phyloP scores from a whole-genome alignment of 2,113 vertebrate genomes.

The Pseudolaguvia tuberculata region DNA sequence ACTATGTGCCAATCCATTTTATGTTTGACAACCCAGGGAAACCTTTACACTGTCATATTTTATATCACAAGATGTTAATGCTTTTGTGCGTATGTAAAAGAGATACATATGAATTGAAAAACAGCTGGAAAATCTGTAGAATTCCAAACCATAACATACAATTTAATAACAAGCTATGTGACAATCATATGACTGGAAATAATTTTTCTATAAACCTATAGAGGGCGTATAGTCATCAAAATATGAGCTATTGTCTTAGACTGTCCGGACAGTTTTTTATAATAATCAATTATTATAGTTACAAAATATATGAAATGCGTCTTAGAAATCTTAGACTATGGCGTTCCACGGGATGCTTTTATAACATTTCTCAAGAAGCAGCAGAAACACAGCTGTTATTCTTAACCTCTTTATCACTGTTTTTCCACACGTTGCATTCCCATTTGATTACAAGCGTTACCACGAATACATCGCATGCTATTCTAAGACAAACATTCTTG shows the following conservation, averaged over 20 bases:
- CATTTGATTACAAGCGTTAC: constrained; percentile 3
- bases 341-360: background rate
- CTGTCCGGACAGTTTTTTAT: background rate
- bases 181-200: too few species aligned
- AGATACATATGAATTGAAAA: background rate
- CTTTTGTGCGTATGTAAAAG: background rate
- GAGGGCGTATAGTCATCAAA: constrained; percentile 28
- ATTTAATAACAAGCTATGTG: background rate
- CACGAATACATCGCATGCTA: constrained; percentile 19
- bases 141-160: background rate
- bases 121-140: background rate
- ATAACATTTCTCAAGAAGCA: background rate
- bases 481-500: constrained; percentile 5
- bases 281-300: background rate
- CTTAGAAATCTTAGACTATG: background rate
- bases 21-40: background rate
- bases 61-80: background rate
- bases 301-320: background rate
- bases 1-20: background rate
- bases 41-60: background rate
- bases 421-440: background rate
- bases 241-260: background rate
- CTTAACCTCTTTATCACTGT: constrained; percentile 6
- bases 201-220: too few species aligned
- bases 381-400: constrained; percentile 2